Evolutionary conservation across 2,888 invertebrate genomes (phyloP), one percentile per base, ranked within the genome.

Genomic region (Idaea biselata): DNA sequence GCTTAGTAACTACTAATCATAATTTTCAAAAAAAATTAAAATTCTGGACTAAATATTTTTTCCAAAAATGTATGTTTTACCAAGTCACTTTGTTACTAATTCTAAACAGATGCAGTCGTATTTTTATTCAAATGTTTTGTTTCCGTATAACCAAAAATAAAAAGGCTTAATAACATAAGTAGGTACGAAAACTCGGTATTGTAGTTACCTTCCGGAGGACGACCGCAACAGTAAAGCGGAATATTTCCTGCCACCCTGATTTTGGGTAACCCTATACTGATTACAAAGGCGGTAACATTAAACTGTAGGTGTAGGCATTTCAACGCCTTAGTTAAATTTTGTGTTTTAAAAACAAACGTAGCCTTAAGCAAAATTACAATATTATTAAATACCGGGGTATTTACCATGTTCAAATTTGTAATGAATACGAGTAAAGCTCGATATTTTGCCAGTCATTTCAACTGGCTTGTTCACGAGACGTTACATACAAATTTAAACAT

Each of bases 131-230:
- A 44, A 44, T 44, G 8, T 44, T 11, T 44, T 44, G 3, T 14
- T 44, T 8, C 3, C 7, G 0, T 44, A 14, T 44, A 14, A 44
- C 11, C 25, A 44, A 44, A 4, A 44, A 44, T 44, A 14, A 8
- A 59, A 60, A 64, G 60, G 62, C 64, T 69, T 68, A 44, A 44
- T 44, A 44, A 25, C 1, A 44, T 44, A 44, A 44, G 44, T 44
- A 44, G 44, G 44, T 44, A 14, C 44, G 44, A 44, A 44, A 44
- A 14, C 44, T 44, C 32, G 44, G 44, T 11, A 44, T 44, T 5
- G 11, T 44, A 44, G 44, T 8, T 44, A 44, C 44, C 44, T 44
- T 44, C 44, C 44, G 44, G 44, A 44, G 44, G 44, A 5, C 44
- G 44, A 44, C 44, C 44, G 44, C 44, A 44, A 8, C 44, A 44